These are phyloP conservation scores for Dufourea novaeangliae DNA, from an alignment of 1,140 invertebrate species.

Conservation along the genomic window DNA sequence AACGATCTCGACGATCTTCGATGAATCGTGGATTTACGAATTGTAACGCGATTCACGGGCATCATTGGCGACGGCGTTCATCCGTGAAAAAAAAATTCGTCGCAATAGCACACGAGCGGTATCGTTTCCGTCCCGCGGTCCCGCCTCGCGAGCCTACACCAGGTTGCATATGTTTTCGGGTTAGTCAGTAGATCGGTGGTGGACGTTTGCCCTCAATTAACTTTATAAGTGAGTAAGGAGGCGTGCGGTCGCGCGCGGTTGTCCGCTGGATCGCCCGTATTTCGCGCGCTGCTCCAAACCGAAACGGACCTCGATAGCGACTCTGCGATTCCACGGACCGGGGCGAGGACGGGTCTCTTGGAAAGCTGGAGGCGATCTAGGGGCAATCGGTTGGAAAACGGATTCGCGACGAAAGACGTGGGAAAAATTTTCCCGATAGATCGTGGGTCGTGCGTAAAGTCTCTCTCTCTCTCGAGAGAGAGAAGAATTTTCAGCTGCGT, in stretches of 20 bases:
- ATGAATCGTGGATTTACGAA: background rate
- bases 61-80: background rate
- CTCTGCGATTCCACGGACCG: background rate
- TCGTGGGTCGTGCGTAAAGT: background rate
- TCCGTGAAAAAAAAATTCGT: conserved; percentile 1
- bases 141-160: background rate
- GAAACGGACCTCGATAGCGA: background rate
- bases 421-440: background rate
- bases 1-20: background rate
- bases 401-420: too few species aligned
- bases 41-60: background rate
- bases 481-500: conserved; percentile 1
- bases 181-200: conserved; percentile 77
- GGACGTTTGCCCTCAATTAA: conserved; percentile 82
- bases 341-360: background rate
- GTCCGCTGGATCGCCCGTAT: conserved; percentile 70
- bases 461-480: conserved; percentile 1
- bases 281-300: conserved; percentile 15
- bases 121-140: conserved; percentile 1
- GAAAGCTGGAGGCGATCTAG: background rate
- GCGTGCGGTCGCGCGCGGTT: conserved; percentile 77
- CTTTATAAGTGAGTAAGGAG: conserved; percentile 82
- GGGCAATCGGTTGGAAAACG: too few species aligned
- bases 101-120: background rate
- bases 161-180: conserved; percentile 74